Evolutionary conservation across 1,140 invertebrate species (phyloP), one percentile per base, ranked within the genome.

Genomic region (Tetraneura akinire): DNA sequence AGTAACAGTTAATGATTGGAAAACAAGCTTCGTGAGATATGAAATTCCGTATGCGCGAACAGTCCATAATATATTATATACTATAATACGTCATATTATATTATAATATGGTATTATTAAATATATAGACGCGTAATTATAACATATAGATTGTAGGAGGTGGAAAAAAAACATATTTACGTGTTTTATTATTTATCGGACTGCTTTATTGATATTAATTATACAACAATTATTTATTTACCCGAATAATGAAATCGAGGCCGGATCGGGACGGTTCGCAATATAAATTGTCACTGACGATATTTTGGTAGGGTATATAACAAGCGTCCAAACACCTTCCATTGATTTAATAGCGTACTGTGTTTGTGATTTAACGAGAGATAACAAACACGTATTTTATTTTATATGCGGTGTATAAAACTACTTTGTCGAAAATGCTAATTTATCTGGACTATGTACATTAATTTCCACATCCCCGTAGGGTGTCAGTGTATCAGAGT

Each of bases 391-490:
- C 42, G 70, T 73, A 73, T 73, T 73, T 73, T 73, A n/a, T 53
- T 37, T 53, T 53, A 68, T 47, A 45, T 23, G 23, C 6, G 21
- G 66, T 47, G 10, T 47, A 68, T 14, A 68, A 68, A 68, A 68
- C 66, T 45, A 47, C 66, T 68, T 47, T 47, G 70, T 76, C 73
- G 73, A 76, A 76, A 76, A 76, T 55, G 73, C 51, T 76, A 76
- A 76, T 76, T 76, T 76, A 55, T 76, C 57, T 76, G 45, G 49
- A 76, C 73, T 76, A 37, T 26, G 51, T 55, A 23, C 73, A 76
- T 76, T 76, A 76, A 76, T 76, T 76, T 37, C 32, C 49, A 55
- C 73, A 76, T 57, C 73, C 73, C 73, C 51, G n/a, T 76, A 55
- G 53, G 73, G 73, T 57, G 51, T 37, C 73, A 9, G 13, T 60